These are phyloP conservation scores for Zygaena filipendulae DNA, from an alignment of 2,888 invertebrate species.

Conservation along the genomic window DNA sequence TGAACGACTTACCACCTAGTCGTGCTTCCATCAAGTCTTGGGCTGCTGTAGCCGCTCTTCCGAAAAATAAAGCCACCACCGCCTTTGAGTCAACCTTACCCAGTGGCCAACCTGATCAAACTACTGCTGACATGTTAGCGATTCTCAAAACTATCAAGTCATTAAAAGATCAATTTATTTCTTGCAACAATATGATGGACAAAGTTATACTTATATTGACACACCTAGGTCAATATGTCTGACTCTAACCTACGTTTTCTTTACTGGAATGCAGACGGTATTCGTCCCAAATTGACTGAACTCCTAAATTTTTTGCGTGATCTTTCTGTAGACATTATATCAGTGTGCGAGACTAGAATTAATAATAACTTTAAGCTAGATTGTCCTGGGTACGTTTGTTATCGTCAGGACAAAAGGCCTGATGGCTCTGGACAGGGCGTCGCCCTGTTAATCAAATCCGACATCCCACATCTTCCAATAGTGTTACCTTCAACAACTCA, in stretches of 20 bases:
- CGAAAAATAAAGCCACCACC: no score
- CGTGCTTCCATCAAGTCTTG: neutral
- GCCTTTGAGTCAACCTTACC: no score
- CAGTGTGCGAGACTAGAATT: slow-evolving; percentile 8
- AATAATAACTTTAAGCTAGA: slow-evolving; percentile 1
- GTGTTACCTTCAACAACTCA: no score
- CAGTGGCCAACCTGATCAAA: no score
- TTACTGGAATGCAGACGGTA: slow-evolving; percentile 10
- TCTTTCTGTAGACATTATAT: slow-evolving; percentile 6
- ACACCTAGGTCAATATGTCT: slow-evolving; percentile 8
- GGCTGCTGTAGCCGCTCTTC: neutral
- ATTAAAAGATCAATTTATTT: slow-evolving; percentile 2
- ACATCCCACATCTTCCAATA: slow-evolving; percentile 2
- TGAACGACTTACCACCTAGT: neutral
- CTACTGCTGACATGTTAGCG: slow-evolving; percentile 2
- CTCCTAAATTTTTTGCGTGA: slow-evolving; percentile 4
- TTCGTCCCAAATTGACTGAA: slow-evolving; percentile 6
- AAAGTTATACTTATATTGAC: slow-evolving; percentile 2
- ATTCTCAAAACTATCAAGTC: slow-evolving; percentile 3
- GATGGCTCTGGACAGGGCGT: slow-evolving; percentile 4
- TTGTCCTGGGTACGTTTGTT: slow-evolving; percentile 2
- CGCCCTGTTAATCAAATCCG: slow-evolving; percentile 2
- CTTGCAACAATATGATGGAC: no score
- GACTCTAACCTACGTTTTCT: slow-evolving; percentile 6
- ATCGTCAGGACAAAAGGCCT: slow-evolving; percentile 4